phyloP scores from a whole-genome alignment of 2,888 invertebrate species.

The Tipula unca region DNA sequence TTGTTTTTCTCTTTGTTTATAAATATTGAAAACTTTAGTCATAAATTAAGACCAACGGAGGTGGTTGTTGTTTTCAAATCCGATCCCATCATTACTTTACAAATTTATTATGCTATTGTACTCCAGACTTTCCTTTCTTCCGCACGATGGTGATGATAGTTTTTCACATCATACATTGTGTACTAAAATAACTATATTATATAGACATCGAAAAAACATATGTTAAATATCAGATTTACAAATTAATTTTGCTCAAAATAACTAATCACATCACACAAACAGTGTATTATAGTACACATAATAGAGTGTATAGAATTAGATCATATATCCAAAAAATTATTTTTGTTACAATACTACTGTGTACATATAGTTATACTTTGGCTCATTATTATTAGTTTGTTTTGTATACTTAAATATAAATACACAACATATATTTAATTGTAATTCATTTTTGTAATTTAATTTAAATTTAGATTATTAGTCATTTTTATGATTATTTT shows the following conservation, averaged over 20 bases:
- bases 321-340: neutral
- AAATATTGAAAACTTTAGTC: neutral
- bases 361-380: neutral
- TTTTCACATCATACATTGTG: neutral
- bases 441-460: constrained; percentile 1
- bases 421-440: neutral
- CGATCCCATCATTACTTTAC: neutral
- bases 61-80: neutral
- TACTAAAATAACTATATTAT: neutral
- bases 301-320: neutral
- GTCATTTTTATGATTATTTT: neutral
- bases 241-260: constrained; percentile 14
- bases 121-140: neutral
- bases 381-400: neutral
- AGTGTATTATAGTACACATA: neutral
- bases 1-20: neutral
- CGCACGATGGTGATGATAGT: neutral
- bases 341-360: neutral
- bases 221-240: neutral
- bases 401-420: neutral
- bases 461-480: constrained; percentile 4
- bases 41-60: neutral
- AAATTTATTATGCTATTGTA: neutral
- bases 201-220: neutral
- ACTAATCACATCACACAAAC: neutral